These are phyloP conservation scores for Pinctada fucata DNA, from an alignment of 2,888 invertebrate genomes.

Conservation along the genomic window DNA sequence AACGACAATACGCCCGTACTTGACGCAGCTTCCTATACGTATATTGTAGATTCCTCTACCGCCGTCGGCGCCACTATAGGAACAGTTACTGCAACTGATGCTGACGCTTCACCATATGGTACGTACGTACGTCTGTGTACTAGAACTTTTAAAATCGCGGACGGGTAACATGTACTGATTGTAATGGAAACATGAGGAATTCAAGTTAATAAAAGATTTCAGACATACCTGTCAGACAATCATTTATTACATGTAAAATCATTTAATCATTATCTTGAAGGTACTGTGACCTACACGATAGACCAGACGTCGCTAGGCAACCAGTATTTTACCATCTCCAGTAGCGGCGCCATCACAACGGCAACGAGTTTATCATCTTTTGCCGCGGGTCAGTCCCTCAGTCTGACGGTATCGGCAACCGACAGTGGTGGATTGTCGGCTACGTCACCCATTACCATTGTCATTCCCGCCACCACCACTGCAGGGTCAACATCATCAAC, in stretches of 20 bases:
- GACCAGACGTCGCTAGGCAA: slow-evolving; percentile 38
- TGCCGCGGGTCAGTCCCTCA: slow-evolving; percentile 6
- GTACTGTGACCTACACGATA: slow-evolving; percentile 36
- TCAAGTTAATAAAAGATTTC: too few species aligned
- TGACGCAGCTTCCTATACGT: slow-evolving; percentile 20
- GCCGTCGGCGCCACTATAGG: slow-evolving; percentile 20
- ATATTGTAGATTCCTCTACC: slow-evolving; percentile 4
- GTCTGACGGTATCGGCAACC: slow-evolving; percentile 23
- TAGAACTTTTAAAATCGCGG: background rate
- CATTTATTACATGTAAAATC: too few species aligned
- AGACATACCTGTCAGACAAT: too few species aligned
- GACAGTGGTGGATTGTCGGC: slow-evolving; percentile 19
- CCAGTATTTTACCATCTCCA: slow-evolving; percentile 39
- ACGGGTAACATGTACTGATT: too few species aligned
- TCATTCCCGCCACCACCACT: slow-evolving; percentile 44
- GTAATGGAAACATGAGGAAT: too few species aligned
- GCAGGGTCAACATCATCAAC: slow-evolving; percentile 44
- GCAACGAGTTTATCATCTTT: background rate
- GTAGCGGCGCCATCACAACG: slow-evolving; percentile 30
- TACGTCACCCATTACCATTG: slow-evolving; percentile 17
- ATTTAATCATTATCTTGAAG: slow-evolving; percentile 2
- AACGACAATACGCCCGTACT: slow-evolving; percentile 34
- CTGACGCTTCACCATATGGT: slow-evolving; percentile 28
- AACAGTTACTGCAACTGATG: slow-evolving; percentile 28
- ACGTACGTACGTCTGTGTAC: background rate